These are phyloP conservation scores for Plumapathes pennacea DNA, from an alignment of 92 coral and sea anemone species.

Conservation along the genomic window DNA sequence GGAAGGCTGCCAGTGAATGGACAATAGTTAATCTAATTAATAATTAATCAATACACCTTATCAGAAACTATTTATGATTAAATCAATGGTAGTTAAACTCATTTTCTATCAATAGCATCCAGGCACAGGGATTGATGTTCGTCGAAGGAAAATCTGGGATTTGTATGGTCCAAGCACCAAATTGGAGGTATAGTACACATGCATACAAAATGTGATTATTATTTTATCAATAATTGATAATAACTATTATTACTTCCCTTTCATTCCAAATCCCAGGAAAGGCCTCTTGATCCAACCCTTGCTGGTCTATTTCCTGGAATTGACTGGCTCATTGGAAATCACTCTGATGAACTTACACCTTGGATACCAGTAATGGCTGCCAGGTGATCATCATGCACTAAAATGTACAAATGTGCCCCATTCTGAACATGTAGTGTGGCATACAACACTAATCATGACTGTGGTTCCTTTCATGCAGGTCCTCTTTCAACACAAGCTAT, in stretches of 20 bases:
- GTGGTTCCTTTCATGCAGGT: too few relatives aligned
- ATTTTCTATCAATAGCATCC: constrained; percentile 54
- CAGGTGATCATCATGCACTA: too few relatives aligned
- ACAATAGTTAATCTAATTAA: too few relatives aligned
- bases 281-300: constrained; percentile 80
- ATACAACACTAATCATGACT: too few relatives aligned
- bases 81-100: background rate
- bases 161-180: constrained; percentile 67
- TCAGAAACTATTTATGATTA: background rate
- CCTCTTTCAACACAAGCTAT: constrained; percentile 80
- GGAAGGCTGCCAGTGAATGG: too few relatives aligned
- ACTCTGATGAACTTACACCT: constrained; percentile 96
- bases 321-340: constrained; percentile 98
- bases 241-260: background rate
- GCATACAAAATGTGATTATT: background rate
- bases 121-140: constrained; percentile 90
- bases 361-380: constrained; percentile 99
- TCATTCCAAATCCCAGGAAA: constrained; percentile 71
- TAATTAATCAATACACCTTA: too few relatives aligned
- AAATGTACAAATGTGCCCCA: too few relatives aligned
- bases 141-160: constrained; percentile 90
- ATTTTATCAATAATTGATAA: background rate
- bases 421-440: too few relatives aligned
- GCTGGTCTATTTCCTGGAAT: constrained; percentile 65
- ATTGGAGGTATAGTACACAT: constrained; percentile 58